These are phyloP conservation scores for Ctenopoma multispine DNA, from an alignment of 2,797 vertebrate genomes.

Conservation along the genomic window DNA sequence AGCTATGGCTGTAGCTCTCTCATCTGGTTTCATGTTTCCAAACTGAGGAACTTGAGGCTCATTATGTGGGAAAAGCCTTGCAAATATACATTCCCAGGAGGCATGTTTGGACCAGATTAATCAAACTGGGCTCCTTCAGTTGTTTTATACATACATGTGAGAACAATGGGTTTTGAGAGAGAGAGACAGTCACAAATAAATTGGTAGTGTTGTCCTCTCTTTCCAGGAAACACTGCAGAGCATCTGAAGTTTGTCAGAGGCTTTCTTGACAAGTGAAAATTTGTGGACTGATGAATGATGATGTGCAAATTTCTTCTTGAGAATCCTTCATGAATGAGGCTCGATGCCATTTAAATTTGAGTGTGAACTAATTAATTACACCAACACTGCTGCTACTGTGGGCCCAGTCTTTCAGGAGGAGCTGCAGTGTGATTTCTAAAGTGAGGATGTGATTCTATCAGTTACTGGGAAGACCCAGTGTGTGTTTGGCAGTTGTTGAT, in stretches of 20 bases:
- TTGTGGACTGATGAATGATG: no score
- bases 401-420: not conserved
- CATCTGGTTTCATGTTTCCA: slow-evolving; percentile 5
- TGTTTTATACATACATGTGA: no score
- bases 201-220: no score
- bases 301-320: no score
- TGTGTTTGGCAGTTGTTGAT: not conserved
- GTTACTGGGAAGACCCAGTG: not conserved
- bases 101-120: not conserved
- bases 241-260: no score
- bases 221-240: no score
- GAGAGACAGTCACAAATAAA: no score
- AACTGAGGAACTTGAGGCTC: not conserved
- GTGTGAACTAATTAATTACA: not conserved
- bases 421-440: slow-evolving; percentile 4
- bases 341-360: not conserved
- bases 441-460: not conserved
- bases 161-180: no score
- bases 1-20: not conserved
- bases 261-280: no score
- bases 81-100: not conserved
- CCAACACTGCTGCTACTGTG: not conserved
- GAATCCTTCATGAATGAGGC: no score
- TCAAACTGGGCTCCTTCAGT: not conserved
- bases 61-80: not conserved